phyloP scores from a whole-genome alignment of 2,797 vertebrate species.

The Peromyscus nudipes region DNA sequence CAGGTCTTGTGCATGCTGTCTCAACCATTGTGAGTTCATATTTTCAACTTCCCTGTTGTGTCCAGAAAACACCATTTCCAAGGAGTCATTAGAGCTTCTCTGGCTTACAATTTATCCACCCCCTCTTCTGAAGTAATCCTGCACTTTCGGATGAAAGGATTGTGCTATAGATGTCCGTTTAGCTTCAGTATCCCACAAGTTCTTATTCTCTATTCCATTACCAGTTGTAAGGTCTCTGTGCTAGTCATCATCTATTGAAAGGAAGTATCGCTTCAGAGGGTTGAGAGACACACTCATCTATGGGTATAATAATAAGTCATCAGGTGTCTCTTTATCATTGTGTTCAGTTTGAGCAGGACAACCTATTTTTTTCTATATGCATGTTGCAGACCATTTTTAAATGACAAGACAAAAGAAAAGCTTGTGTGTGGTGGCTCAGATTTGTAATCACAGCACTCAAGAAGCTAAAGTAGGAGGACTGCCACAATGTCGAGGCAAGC shows the following conservation, averaged over 20 bases:
- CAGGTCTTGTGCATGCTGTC: background rate
- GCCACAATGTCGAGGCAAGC: background rate
- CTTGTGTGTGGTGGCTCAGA: background rate
- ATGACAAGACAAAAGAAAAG: background rate
- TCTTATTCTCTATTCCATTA: too few species aligned
- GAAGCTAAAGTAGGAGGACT: background rate
- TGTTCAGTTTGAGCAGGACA: too few species aligned
- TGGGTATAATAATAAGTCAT: background rate
- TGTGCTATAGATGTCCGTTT: background rate
- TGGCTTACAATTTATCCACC: background rate
- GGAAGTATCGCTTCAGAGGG: background rate
- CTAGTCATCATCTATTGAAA: background rate
- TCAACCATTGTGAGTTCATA: background rate
- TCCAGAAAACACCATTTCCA: background rate
- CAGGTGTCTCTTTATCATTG: background rate
- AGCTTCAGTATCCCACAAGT: background rate
- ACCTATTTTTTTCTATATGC: background rate
- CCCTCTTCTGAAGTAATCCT: background rate
- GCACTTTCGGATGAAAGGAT: too few species aligned
- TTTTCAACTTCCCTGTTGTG: background rate
- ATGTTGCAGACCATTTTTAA: constrained; percentile 5
- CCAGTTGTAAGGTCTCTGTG: background rate
- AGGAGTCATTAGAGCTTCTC: background rate
- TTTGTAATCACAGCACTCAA: background rate
- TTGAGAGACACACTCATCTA: background rate